phyloP scores from a whole-genome alignment of 2,888 invertebrate genomes.

The Lucinisca nassula region DNA sequence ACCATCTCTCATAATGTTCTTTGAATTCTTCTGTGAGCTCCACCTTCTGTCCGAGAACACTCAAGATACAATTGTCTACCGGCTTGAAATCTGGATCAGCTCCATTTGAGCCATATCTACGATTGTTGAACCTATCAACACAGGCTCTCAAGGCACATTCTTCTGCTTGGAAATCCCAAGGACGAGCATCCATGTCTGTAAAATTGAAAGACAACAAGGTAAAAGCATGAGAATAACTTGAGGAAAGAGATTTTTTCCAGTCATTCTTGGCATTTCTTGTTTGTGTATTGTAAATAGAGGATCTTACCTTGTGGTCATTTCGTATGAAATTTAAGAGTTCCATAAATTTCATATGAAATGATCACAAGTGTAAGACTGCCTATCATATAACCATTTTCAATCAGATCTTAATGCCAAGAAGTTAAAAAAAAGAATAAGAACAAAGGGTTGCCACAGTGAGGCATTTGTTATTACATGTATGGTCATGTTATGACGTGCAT shows the following conservation, averaged over 20 bases:
- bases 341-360: no score
- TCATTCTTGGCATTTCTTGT: not conserved
- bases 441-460: no score
- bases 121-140: constrained; percentile 98
- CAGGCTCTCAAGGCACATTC: constrained; percentile 97
- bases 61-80: constrained; percentile 94
- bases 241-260: no score
- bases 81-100: constrained; percentile 90
- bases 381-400: no score
- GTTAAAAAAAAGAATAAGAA: no score
- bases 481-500: no score
- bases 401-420: no score
- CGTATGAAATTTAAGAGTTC: no score
- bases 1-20: constrained; percentile 95
- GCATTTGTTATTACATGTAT: no score
- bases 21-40: constrained; percentile 95
- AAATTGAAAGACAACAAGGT: constrained; percentile 9
- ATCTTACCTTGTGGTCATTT: no score
- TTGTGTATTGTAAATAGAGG: not conserved
- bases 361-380: no score
- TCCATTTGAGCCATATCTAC: constrained; percentile 92
- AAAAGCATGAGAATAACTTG: not conserved
- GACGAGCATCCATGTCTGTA: constrained; percentile 96
- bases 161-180: constrained; percentile 99
- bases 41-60: constrained; percentile 93